Conservation (phyloP, 2,113 vertebrate genomes). For the Cyprinodon tularosa region DNA sequence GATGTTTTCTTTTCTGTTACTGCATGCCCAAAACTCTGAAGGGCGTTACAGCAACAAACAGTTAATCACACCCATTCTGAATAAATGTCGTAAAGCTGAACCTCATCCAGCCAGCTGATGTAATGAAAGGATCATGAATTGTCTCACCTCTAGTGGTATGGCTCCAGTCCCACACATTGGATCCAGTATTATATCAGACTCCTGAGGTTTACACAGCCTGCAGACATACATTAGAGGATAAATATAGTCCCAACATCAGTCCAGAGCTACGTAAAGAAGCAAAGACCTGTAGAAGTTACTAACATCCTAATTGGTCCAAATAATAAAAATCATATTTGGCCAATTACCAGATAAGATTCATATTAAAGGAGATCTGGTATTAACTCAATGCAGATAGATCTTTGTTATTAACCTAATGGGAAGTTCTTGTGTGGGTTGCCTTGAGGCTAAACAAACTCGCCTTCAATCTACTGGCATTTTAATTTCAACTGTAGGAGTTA, state of each 20-base stretch:
- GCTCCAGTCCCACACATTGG: conserved; percentile 98
- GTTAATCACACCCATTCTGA: background rate
- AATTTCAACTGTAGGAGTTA: background rate
- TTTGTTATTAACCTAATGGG: background rate
- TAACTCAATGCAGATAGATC: background rate
- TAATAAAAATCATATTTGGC: background rate
- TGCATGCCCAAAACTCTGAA: background rate
- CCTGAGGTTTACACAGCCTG: conserved; percentile 91
- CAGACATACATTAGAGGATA: conserved; percentile 28
- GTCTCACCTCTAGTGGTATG: conserved; percentile 93
- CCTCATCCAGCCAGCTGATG: background rate
- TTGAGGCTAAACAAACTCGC: background rate
- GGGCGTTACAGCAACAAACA: background rate
- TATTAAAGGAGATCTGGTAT: background rate
- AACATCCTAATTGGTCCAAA: too few relatives aligned
- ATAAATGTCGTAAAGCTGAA: background rate
- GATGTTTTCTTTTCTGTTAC: background rate
- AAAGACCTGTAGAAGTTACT: background rate
- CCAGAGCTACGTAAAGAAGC: background rate
- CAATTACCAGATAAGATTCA: background rate
- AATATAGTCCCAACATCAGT: background rate
- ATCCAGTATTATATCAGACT: conserved; percentile 91
- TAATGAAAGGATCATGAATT: background rate
- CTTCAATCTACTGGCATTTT: background rate
- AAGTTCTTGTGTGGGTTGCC: background rate